These are phyloP conservation scores for Tympanoctomys barrerae DNA, from an alignment of 2,797 vertebrate species.

Conservation along the genomic window DNA sequence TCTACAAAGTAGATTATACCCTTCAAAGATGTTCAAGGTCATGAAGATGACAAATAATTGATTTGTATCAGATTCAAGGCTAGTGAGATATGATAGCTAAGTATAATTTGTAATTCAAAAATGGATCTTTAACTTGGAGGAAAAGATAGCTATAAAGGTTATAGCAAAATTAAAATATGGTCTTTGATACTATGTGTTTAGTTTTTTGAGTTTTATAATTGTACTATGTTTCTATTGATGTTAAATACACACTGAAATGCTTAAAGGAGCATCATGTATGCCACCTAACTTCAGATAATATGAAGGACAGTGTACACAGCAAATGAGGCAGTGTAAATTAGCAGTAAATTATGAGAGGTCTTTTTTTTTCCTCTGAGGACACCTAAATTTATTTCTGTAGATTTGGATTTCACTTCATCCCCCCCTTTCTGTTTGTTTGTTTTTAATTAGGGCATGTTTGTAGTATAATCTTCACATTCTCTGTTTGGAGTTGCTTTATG, in stretches of 20 bases:
- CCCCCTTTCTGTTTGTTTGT: not conserved
- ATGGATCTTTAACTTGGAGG: not conserved
- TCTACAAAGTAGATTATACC: not conserved
- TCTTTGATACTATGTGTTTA: not conserved
- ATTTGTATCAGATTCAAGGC: not conserved
- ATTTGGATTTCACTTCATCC: not conserved
- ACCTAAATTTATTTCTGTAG: not conserved
- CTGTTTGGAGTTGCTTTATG: not conserved
- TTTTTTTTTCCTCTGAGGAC: not conserved
- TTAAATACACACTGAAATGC: not conserved
- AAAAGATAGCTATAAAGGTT: not conserved
- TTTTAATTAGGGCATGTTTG: not conserved
- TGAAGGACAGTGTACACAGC: not conserved
- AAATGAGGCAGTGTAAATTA: not conserved
- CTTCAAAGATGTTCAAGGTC: not conserved
- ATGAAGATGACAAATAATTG: not conserved
- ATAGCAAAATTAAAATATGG: not conserved
- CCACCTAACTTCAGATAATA: not conserved
- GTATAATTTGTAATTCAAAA: not conserved
- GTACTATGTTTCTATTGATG: not conserved
- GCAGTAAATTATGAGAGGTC: not conserved
- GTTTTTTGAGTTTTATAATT: not conserved
- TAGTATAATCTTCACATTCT: not conserved
- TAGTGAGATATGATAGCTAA: not conserved
- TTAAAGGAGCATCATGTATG: not conserved